Base-by-base conservation (phyloP, 1,140 invertebrate genomes). In the Cyclina sinensis region DNA sequence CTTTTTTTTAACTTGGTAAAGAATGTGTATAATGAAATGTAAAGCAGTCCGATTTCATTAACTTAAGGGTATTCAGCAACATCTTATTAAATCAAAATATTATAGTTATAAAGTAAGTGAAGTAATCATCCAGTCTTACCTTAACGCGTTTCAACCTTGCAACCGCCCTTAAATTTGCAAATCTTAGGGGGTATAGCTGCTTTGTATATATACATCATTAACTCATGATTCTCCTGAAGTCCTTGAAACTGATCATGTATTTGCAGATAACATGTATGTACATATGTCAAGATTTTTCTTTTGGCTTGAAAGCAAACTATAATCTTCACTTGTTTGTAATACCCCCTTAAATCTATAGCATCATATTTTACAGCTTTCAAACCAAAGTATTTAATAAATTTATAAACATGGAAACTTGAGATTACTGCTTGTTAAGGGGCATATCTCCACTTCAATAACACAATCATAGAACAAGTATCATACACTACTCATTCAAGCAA, bases 301-400 rank as follows among this genome's bases (percentile, higher is more conserved):
- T 78, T 78, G 74, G 74, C 54, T 78, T 78, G 74, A 78, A 78
- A 78, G 74, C 74, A 78, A 12, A 30, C 54, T 5, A 35, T 35
- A 21, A 16, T 43, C 7, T 21, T 4, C 12, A 32, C 14, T 35
- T 5, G n/a, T n/a, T n/a, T n/a, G n/a, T n/a, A n/a, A n/a, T n/a
- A 30, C 62, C 32, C 24, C 24, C 32, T 35, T 68, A 21, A 35
- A 68, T 9, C 4, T 30, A 32, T 68, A 7, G 27, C 32, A 32
- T 68, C 27, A 68, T 21, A 68, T 73, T 73, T 24, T 30, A 14
- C 0, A 54, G 74, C 74, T 78, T 78, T 78, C 74, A 78, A 78
- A 78, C 74, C 74, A 78, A 78, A 78, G 18, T 78, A 78, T 5
- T 37, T 14, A 51, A n/a, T 21, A 3, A 57, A 4, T 35, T 9